Evolutionary conservation across 1,140 invertebrate species (phyloP), one percentile per base, ranked within the genome.

Genomic region (Sycobia sp.): DNA sequence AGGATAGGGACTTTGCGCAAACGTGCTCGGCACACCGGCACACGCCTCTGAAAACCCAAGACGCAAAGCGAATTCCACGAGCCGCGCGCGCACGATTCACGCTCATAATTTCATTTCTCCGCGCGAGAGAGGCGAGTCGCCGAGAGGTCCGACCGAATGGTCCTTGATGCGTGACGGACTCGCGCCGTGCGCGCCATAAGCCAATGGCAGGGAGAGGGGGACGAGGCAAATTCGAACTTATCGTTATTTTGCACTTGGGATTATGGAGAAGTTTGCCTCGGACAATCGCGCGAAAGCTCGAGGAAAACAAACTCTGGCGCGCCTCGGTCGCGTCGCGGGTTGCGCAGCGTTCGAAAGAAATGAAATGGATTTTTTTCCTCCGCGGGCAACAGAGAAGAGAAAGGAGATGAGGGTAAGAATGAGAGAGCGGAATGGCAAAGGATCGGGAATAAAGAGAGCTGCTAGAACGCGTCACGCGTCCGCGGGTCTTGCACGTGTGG

Each of bases 251-350:
- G 57, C 36, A 27, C 36, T 49, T 16, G 13, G 34, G 32, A n/a
- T n/a, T n/a, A n/a, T n/a, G n/a, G n/a, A n/a, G n/a, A n/a, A n/a
- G n/a, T n/a, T n/a, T n/a, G n/a, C n/a, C n/a, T n/a, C n/a, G n/a
- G n/a, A n/a, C n/a, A n/a, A n/a, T n/a, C n/a, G n/a, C n/a, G n/a
- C n/a, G n/a, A n/a, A n/a, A 18, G 36, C 47, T 13, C 49, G 49
- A 43, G 36, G 47, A 53, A 51, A 61, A 61, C 57, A 59, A 59
- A 59, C 57, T 41, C n/a, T n/a, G n/a, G n/a, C n/a, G n/a, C n/a
- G n/a, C n/a, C n/a, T n/a, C n/a, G n/a, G n/a, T n/a, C n/a, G n/a
- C n/a, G n/a, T n/a, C n/a, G n/a, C n/a, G n/a, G n/a, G n/a, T n/a
- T n/a, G n/a, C n/a, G 51, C 58, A 60, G 49, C 50, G 61, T n/a